Evolutionary conservation across 2,888 invertebrate species (phyloP), one percentile per base, ranked within the genome.

Genomic region (Lottia gigantea): DNA sequence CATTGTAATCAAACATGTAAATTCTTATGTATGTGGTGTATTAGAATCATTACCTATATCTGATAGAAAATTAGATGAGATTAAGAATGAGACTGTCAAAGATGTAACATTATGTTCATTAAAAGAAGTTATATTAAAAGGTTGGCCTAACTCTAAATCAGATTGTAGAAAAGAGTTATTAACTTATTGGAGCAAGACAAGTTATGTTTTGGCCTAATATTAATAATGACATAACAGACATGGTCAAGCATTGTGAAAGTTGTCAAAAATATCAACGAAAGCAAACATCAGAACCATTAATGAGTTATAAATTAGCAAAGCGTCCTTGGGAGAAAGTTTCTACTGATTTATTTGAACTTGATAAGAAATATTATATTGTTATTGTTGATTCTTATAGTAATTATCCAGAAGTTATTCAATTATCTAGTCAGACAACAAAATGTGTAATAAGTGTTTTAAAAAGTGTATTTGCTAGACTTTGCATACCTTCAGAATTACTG

Each of bases 391-490:
- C 31, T 3, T 68, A 68, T 47, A 63, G 63, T 16, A 68, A 49
- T 62, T 64, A 63, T 63, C 64, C 64, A 23, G 68, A 68, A 25
- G 67, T 67, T 8, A 68, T 64, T 12, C n/a, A n/a, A 45, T 49
- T 74, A 14, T 45, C 55, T 2, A 66, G 49, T 26, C 70, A 64
- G 4, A 71, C 45, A 26, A 61, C 66, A 55, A 11, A 16, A 0
- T 46, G 71, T 49, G 73, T 78, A n/a, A 75, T 71, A 23, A 47
- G 64, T 23, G 55, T 68, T 2, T 14, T 73, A n/a, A 73, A 71
- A 49, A 12, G 3, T 6, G 46, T 66, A 15, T 70, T 78, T 40
- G 55, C 74, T 1, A 40, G 67, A 47, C 61, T 69, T 67, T 74
- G 77, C 11, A 70, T 75, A 40, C 70, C 71, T 14, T 66, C 69